phyloP scores from a whole-genome alignment of 2,113 vertebrate species.

The Dolichallabes microphthalmus region DNA sequence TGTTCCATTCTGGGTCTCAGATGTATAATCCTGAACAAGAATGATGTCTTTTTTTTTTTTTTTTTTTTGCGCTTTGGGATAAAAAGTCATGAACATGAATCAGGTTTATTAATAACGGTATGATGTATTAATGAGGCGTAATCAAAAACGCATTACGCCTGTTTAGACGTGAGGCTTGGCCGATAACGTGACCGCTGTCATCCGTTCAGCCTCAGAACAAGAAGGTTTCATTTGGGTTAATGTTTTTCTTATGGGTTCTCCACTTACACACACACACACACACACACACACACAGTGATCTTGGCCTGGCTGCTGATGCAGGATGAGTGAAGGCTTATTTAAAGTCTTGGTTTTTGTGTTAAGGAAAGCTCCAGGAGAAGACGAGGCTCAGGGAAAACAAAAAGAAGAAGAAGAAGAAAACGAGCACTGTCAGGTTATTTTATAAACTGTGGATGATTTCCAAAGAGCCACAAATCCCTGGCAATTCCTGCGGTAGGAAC shows the following conservation, averaged over 20 bases:
- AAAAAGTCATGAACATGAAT: slow-evolving; percentile 28
- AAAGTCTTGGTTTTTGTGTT: slow-evolving; percentile 52
- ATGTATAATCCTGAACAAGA: slow-evolving; percentile 19
- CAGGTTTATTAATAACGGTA: slow-evolving; percentile 37
- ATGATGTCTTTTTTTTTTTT: slow-evolving; percentile 37
- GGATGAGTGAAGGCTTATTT: slow-evolving; percentile 47
- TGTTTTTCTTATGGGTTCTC: slow-evolving; percentile 19
- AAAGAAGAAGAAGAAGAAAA: neutral
- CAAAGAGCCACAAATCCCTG: slow-evolving; percentile 43
- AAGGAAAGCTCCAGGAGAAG: slow-evolving; percentile 30
- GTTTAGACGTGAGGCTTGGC: slow-evolving; percentile 33
- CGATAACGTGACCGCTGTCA: slow-evolving; percentile 33
- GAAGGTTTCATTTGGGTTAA: slow-evolving; percentile 16
- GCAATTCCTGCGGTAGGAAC: slow-evolving; percentile 54
- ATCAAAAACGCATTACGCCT: slow-evolving; percentile 43
- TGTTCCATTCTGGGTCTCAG: neutral
- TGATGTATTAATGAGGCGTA: slow-evolving; percentile 38
- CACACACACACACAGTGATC: slow-evolving; percentile 28
- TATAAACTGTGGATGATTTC: slow-evolving; percentile 52
- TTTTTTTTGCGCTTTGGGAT: neutral
- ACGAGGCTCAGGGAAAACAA: slow-evolving; percentile 10
- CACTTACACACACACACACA: slow-evolving; percentile 25
- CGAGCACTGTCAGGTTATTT: slow-evolving; percentile 52
- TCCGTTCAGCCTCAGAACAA: slow-evolving; percentile 28
- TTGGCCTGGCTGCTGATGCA: slow-evolving; percentile 15